phyloP scores from a whole-genome alignment of 2,888 invertebrate species.

The Ditylenchus weischeri region DNA sequence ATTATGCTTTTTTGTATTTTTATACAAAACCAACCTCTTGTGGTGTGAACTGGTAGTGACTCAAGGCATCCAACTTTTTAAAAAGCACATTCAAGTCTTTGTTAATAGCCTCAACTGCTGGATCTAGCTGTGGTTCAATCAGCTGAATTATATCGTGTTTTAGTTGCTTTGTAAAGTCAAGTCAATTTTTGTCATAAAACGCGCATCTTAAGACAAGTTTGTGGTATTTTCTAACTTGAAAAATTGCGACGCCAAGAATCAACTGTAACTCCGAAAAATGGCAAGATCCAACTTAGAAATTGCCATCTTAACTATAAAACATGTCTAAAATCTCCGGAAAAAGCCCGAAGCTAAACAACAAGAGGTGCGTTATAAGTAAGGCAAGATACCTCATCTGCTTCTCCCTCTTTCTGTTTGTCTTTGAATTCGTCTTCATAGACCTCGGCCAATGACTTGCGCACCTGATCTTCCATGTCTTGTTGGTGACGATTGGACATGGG shows the following conservation, averaged over 20 bases:
- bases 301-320: too few relatives aligned
- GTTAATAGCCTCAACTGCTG: not conserved
- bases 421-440: slow-evolving; percentile 8
- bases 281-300: too few relatives aligned
- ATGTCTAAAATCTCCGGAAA: too few relatives aligned
- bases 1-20: slow-evolving; percentile 15
- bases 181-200: too few relatives aligned
- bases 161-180: too few relatives aligned
- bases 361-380: too few relatives aligned
- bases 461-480: not conserved
- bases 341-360: too few relatives aligned
- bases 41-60: slow-evolving; percentile 90
- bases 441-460: not conserved
- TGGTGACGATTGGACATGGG: slow-evolving; percentile 5
- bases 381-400: not conserved
- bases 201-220: too few relatives aligned
- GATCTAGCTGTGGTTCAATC: slow-evolving; percentile 9
- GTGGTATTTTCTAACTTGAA: too few relatives aligned
- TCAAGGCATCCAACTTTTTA: slow-evolving; percentile 81
- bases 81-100: slow-evolving; percentile 73
- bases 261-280: too few relatives aligned
- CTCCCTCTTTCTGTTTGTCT: not conserved
- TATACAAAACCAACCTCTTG: slow-evolving; percentile 25
- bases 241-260: too few relatives aligned
- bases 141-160: too few relatives aligned